Conservation (phyloP, 2,888 invertebrate genomes). For the Caenorhabditis wallacei region DNA sequence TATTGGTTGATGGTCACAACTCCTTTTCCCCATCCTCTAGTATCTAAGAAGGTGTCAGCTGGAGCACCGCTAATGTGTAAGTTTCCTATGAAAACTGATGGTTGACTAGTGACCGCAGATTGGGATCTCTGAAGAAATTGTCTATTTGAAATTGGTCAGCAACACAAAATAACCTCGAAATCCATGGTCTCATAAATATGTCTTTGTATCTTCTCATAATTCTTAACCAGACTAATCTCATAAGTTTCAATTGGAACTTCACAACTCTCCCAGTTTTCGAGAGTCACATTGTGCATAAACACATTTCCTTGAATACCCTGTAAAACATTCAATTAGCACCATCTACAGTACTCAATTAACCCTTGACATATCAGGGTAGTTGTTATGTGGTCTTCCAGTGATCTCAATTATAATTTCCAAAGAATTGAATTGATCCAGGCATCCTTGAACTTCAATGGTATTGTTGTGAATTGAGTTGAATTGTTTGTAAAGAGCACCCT, state of each 20-base stretch:
- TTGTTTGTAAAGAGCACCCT: constrained; percentile 58
- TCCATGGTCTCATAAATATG: constrained; percentile 16
- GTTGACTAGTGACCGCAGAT: constrained; percentile 16
- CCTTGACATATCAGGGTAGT: constrained; percentile 56
- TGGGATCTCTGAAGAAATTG: constrained; percentile 9
- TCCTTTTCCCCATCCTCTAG: constrained; percentile 84
- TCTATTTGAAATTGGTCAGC: background rate
- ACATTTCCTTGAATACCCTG: constrained; percentile 55
- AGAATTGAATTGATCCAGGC: constrained; percentile 48
- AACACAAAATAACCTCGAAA: background rate
- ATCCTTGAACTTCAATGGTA: constrained; percentile 56
- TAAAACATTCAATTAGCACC: no score
- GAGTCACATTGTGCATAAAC: constrained; percentile 54
- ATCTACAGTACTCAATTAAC: no score
- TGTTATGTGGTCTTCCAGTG: constrained; percentile 42
- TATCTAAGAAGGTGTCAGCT: constrained; percentile 73
- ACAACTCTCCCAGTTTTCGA: constrained; percentile 58
- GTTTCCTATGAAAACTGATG: constrained; percentile 58
- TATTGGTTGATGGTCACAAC: constrained; percentile 85
- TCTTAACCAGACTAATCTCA: constrained; percentile 32
- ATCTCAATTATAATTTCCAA: constrained; percentile 63
- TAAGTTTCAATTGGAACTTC: constrained; percentile 58
- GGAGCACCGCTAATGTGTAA: constrained; percentile 46
- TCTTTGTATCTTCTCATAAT: constrained; percentile 28
- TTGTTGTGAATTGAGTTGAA: constrained; percentile 54